Conservation (phyloP, 2,888 invertebrate genomes). For the Sinopyrophorus schimmeli region DNA sequence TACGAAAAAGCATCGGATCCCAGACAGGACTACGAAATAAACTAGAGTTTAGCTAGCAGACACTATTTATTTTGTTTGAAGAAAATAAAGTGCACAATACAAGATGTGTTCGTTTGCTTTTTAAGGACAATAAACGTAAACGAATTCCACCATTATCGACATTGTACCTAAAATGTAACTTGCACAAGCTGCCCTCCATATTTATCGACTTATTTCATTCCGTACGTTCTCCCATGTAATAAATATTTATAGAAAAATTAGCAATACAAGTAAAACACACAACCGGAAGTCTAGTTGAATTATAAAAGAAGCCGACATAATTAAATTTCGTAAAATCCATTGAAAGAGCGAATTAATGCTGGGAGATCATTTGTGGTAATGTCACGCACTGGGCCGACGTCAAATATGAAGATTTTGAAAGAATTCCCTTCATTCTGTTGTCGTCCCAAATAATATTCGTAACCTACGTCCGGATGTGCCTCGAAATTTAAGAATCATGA, state of each 20-base stretch:
- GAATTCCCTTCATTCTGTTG: neutral
- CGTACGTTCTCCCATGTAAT: too few relatives aligned
- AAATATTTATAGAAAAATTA: too few relatives aligned
- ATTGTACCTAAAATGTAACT: conserved; percentile 9
- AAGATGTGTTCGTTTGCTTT: conserved; percentile 5
- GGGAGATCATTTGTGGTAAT: conserved; percentile 6
- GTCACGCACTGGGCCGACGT: conserved; percentile 7
- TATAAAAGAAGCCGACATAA: conserved; percentile 5
- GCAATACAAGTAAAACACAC: too few relatives aligned
- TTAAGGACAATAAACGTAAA: conserved; percentile 6
- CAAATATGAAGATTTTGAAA: conserved; percentile 9
- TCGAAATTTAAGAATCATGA: too few relatives aligned
- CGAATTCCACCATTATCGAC: conserved; percentile 2
- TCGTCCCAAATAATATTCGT: neutral
- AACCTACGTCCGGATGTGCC: neutral
- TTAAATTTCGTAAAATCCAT: conserved; percentile 9
- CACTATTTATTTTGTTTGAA: conserved; percentile 1
- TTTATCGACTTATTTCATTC: too few relatives aligned
- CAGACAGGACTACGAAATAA: too few relatives aligned
- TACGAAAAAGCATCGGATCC: too few relatives aligned
- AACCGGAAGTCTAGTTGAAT: too few relatives aligned
- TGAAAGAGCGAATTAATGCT: conserved; percentile 5
- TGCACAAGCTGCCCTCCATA: too few relatives aligned
- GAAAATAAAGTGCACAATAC: neutral
- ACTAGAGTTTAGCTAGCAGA: neutral